Conservation (phyloP, 1,140 invertebrate genomes). For the Sesamia nonagrioides region DNA sequence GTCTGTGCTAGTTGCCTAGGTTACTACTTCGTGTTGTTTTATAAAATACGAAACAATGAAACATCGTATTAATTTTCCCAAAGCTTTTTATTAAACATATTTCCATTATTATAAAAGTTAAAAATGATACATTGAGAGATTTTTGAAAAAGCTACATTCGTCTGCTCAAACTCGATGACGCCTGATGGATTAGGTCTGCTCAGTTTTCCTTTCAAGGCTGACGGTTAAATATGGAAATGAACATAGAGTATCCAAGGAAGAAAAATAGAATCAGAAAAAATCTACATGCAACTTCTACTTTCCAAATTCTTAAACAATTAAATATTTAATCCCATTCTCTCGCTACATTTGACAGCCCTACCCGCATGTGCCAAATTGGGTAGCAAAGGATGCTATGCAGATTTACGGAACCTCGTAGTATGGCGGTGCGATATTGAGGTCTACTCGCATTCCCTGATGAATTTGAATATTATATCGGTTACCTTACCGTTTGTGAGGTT, state of each 20-base stretch:
- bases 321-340: conserved; percentile 28
- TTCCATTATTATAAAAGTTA: too few relatives aligned
- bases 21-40: too few relatives aligned
- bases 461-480: conserved; percentile 47
- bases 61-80: too few relatives aligned
- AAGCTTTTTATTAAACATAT: too few relatives aligned
- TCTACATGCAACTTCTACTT: neutral
- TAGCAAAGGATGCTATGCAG: conserved; percentile 46
- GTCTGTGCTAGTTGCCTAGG: too few relatives aligned
- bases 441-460: conserved; percentile 36
- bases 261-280: neutral
- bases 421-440: conserved; percentile 39
- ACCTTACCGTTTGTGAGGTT: conserved; percentile 38
- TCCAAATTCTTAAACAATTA: neutral
- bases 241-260: neutral
- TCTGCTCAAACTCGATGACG: too few relatives aligned
- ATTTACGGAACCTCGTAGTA: conserved; percentile 24
- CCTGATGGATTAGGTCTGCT: too few relatives aligned
- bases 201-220: too few relatives aligned
- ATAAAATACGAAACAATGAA: too few relatives aligned
- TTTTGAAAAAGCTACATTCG: too few relatives aligned
- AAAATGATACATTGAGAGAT: too few relatives aligned
- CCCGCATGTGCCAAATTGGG: conserved; percentile 44
- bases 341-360: conserved; percentile 35
- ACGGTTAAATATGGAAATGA: too few relatives aligned